Evolutionary conservation across 2,888 invertebrate species (phyloP), one percentile per base, ranked within the genome.

Genomic region (Hypomecis punctinalis): DNA sequence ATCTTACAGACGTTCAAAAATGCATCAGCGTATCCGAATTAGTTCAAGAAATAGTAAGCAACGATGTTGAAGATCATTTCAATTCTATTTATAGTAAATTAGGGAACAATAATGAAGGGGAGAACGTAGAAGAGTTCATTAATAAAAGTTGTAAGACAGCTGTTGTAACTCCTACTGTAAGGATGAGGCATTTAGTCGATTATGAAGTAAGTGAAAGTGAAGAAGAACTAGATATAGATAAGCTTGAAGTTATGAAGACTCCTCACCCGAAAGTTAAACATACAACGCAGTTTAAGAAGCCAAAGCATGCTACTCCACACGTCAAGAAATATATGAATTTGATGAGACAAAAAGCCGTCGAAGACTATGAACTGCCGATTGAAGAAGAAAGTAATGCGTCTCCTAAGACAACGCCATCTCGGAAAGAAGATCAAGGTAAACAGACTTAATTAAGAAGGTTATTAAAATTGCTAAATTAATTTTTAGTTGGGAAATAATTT

Each of bases 21-120:
- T 93, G 93, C 69, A 84, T 75, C 1, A 92, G 87, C 54, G 85
- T 92, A 57, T 86, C 92, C 0, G 92, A 92, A 72, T 67, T 93
- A 40, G 46, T 90, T 0, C 82, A 77, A 46, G 77, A 77, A 23
- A 75, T 76, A 46, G 73, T 76, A 9, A 53, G 71, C 0, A 76
- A 74, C 54, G 80, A 81, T 35, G 70, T 86, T 0, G 87, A 92
- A 54, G 83, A 86, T 5, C 88, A 83, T 69, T 93, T 93, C 60
- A 85, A 92, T 75, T 87, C 83, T 0, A 59, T 93, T 6, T 91
- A 87, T 36, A 85, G 87, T 52, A 91, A 89, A 74, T 72, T 78
- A 5, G 68, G 71, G 6, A 76, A 74, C 40, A 78, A 72, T 53
- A 82, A 84, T 46, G 75, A 66, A 9, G 86, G 43, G 10, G 60